A percentile compares a stretch with the other conserved stretches of the same genome.
Conservation (phyloP, 1,140 invertebrate genomes). For the Thaumatotibia leucotreta region DNA sequence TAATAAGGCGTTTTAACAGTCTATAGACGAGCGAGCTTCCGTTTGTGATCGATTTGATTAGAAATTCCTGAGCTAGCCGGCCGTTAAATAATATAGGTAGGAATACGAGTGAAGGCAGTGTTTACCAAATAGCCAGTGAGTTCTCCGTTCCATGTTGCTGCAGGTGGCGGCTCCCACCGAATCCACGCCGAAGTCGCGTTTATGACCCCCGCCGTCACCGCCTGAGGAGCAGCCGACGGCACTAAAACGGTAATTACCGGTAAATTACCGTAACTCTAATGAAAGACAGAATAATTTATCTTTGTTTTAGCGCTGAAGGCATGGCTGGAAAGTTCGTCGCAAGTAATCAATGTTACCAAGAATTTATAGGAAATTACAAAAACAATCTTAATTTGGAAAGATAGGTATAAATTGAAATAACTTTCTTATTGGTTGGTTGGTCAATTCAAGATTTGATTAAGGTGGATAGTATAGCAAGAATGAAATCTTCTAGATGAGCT, state of each 20-base stretch:
- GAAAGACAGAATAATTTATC: conserved; percentile 7
- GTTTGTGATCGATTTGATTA: not conserved
- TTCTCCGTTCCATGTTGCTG: conserved; percentile 81
- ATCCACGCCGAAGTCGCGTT: conserved; percentile 83
- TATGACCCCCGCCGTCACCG: conserved; percentile 82
- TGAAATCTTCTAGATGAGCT: not conserved
- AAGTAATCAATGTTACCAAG: not conserved
- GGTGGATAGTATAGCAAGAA: too few species aligned
- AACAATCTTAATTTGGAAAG: not conserved
- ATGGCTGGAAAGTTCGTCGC: not conserved
- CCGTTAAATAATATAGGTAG: not conserved
- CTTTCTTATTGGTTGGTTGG: too few species aligned
- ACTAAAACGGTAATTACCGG: conserved; percentile 34
- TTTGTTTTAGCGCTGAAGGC: not conserved
- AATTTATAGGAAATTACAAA: not conserved
- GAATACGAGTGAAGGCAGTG: not conserved
- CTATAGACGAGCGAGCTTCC: not conserved
- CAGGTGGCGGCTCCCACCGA: conserved; percentile 83
- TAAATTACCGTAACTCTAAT: conserved; percentile 5
- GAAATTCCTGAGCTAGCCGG: not conserved
- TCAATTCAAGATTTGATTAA: too few species aligned
- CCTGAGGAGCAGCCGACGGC: conserved; percentile 80
- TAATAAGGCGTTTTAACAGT: not conserved
- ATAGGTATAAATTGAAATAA: too few species aligned
- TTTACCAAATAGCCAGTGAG: conserved; percentile 83